These are phyloP conservation scores for Bombus superbus DNA, from an alignment of 1,140 invertebrate species.

Conservation along the genomic window DNA sequence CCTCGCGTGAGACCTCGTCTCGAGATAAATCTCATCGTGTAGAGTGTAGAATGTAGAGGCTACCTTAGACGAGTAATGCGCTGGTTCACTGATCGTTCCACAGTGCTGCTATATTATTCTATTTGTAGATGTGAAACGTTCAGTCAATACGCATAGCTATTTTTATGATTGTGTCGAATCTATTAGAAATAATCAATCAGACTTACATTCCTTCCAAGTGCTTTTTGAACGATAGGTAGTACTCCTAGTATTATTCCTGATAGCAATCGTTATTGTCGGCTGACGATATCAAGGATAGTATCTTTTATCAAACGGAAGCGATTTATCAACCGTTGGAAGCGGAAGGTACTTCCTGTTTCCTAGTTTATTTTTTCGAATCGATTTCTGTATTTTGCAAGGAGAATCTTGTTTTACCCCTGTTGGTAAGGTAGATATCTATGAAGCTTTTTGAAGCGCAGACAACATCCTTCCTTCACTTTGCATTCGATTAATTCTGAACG, in stretches of 20 bases:
- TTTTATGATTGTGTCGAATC: not conserved
- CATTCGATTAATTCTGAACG: not conserved
- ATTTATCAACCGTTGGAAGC: conserved; percentile 48
- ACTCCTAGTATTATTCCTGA: not conserved
- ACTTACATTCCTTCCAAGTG: not conserved
- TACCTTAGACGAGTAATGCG: no score
- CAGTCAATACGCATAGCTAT: not conserved
- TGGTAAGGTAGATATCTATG: conserved; percentile 49
- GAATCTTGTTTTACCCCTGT: conserved; percentile 21
- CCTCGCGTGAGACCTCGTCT: no score
- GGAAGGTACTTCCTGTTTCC: not conserved
- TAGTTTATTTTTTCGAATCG: not conserved
- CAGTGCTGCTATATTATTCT: not conserved
- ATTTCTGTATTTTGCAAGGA: not conserved
- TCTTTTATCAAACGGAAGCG: not conserved
- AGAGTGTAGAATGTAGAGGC: no score
- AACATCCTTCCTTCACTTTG: conserved; percentile 12
- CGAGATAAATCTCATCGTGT: no score
- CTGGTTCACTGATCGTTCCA: not conserved
- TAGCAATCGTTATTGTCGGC: not conserved
- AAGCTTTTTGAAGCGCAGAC: not conserved
- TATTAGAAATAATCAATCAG: not conserved
- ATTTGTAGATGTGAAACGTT: not conserved
- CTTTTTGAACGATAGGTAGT: not conserved
- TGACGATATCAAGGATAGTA: no score